A percentile compares a stretch with the other conserved stretches of the same genome.
These are phyloP conservation scores for Emmelina monodactyla DNA, from an alignment of 2,888 invertebrate species.

Conservation along the genomic window DNA sequence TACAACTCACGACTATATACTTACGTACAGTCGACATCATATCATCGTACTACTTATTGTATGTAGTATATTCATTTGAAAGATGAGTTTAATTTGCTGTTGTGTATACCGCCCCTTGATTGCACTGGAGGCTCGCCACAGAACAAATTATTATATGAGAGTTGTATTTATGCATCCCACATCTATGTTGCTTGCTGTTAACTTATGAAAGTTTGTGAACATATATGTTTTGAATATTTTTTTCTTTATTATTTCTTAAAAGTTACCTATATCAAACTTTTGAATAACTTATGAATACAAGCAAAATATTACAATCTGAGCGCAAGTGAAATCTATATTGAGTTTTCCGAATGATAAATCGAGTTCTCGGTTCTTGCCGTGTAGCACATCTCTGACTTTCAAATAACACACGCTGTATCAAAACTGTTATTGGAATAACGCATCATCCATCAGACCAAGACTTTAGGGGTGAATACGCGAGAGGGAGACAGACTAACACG, in stretches of 20 bases:
- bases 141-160: background rate
- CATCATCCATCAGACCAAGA: conserved; percentile 57
- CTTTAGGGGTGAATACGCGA: conserved; percentile 40
- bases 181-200: too few relatives aligned
- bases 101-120: conserved; percentile 1
- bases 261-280: too few relatives aligned
- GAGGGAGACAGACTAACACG: conserved; percentile 27
- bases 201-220: too few relatives aligned
- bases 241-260: too few relatives aligned
- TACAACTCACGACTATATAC: conserved; percentile 6
- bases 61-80: too few relatives aligned
- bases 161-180: too few relatives aligned
- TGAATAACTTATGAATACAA: too few relatives aligned
- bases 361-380: conserved; percentile 17
- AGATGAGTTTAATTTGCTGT: background rate
- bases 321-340: background rate
- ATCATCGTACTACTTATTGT: conserved; percentile 1
- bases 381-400: conserved; percentile 32
- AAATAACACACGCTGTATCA: conserved; percentile 58
- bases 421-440: conserved; percentile 66
- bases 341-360: conserved; percentile 11
- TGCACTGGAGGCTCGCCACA: background rate
- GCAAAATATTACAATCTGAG: too few relatives aligned
- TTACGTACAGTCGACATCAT: conserved; percentile 4
- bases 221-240: too few relatives aligned